Percentiles rank a stretch among this genome's conserved stretches.
Conservation (phyloP, 2,113 vertebrate species). For the Cavia aperea region DNA sequence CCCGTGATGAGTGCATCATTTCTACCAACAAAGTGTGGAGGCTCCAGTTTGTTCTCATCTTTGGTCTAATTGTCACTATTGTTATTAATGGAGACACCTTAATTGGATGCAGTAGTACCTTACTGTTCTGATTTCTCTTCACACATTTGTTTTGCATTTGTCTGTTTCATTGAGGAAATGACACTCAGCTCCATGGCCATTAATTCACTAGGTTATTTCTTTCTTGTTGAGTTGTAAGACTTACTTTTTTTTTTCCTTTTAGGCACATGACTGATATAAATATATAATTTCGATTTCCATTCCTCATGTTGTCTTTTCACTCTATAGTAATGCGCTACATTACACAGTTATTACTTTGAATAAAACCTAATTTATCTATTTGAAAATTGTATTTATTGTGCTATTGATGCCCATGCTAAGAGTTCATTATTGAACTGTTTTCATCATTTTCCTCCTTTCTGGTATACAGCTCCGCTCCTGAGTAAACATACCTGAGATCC, state of each 20-base stretch:
- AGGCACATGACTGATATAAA: neutral
- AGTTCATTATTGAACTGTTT: neutral
- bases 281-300: neutral
- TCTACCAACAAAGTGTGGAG: no score
- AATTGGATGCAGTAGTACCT: no score
- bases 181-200: no score
- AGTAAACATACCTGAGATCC: no score
- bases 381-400: neutral
- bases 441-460: neutral
- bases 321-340: neutral
- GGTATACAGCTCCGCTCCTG: neutral
- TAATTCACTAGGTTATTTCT: no score
- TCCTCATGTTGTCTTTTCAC: neutral
- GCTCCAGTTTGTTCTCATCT: no score
- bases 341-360: neutral
- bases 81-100: no score
- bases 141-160: no score
- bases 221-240: neutral
- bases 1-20: no score
- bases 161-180: no score
- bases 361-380: neutral
- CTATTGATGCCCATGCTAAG: neutral
- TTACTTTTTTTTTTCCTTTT: neutral
- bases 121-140: no score
- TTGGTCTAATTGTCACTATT: no score